Evolutionary conservation across 2,797 vertebrate species (phyloP).

Genomic region (Mycteria americana): DNA sequence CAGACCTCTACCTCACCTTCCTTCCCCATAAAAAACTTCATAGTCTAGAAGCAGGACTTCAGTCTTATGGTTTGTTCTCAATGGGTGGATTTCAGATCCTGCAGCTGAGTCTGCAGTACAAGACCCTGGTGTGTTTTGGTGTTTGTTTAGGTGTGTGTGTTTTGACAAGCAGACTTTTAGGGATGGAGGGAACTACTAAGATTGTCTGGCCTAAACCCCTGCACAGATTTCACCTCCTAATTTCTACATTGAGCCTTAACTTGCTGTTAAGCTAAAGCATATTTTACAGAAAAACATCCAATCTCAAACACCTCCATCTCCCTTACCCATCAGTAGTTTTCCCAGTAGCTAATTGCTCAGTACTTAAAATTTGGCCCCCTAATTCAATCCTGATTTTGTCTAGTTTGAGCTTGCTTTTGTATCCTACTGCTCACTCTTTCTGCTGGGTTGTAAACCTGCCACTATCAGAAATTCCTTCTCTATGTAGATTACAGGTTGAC

Average conservation of each 20-base stretch:
- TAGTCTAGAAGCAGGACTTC: not conserved
- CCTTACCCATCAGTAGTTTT: not conserved
- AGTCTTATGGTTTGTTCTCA: not conserved
- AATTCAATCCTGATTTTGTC: not conserved
- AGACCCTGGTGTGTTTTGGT: not conserved
- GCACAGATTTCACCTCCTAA: not conserved
- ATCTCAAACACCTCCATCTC: not conserved
- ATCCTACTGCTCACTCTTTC: not conserved
- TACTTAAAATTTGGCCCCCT: not conserved
- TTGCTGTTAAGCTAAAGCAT: not conserved
- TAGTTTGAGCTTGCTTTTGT: not conserved
- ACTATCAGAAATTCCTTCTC: not conserved
- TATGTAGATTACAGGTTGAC: not conserved
- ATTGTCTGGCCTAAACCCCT: not conserved
- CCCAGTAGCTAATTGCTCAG: not conserved
- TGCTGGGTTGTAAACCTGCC: not conserved
- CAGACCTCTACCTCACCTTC: not conserved
- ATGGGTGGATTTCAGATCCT: not conserved
- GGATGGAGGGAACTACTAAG: not conserved
- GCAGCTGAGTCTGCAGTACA: not conserved
- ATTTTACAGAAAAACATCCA: not conserved
- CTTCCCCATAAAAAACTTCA: not conserved
- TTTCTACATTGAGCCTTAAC: not conserved
- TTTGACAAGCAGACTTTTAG: not conserved
- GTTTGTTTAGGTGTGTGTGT: not conserved